These are phyloP conservation scores for Mionectes olivaceus DNA, from an alignment of 2,797 vertebrate genomes.

Conservation along the genomic window DNA sequence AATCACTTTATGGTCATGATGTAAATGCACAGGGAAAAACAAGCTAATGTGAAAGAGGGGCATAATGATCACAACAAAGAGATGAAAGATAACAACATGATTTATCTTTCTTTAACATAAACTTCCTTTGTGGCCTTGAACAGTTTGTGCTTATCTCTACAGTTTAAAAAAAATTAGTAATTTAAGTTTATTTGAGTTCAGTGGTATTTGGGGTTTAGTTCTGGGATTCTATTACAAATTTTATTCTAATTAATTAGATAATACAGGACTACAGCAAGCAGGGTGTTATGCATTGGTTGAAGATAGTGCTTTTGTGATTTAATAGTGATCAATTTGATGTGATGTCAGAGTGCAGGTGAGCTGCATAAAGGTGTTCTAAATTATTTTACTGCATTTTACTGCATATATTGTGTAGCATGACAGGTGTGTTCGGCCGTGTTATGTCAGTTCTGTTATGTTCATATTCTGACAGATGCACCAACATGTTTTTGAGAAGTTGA, in stretches of 20 bases:
- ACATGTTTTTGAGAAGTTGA: neutral
- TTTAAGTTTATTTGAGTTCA: neutral
- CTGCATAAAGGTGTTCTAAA: neutral
- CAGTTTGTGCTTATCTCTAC: neutral
- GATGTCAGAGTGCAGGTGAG: neutral
- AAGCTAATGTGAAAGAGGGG: neutral
- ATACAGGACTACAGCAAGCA: neutral
- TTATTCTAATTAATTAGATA: neutral
- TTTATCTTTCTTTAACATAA: slow-evolving; percentile 4
- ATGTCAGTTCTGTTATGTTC: neutral
- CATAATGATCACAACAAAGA: neutral
- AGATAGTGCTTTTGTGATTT: neutral
- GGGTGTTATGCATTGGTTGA: neutral
- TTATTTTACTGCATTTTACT: neutral
- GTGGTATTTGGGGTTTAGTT: neutral
- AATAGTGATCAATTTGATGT: neutral
- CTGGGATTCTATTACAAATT: neutral
- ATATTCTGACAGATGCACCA: neutral
- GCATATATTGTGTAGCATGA: neutral
- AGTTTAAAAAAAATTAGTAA: neutral
- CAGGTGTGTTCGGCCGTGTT: neutral
- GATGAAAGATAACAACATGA: neutral
- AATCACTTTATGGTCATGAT: neutral
- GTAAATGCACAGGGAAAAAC: neutral
- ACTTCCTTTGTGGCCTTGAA: slow-evolving; percentile 22